Conservation (phyloP, 2,888 invertebrate genomes). For the Drosophila melanosoma region DNA sequence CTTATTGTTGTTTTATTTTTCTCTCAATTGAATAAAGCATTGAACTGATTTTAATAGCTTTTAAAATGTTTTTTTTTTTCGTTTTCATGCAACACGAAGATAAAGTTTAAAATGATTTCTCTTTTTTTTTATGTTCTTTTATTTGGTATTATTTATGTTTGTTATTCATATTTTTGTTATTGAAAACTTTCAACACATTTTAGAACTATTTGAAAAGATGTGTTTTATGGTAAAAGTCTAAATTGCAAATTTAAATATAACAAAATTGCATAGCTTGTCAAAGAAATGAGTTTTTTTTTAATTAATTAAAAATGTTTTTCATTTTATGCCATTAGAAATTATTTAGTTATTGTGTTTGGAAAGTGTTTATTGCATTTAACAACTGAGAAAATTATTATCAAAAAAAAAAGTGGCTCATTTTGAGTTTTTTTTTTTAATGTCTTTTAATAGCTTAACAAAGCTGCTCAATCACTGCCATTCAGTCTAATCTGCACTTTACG, state of each 20-base stretch:
- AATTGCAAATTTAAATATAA: slow-evolving; percentile 1
- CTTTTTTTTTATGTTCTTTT: neutral
- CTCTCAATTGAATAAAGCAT: slow-evolving; percentile 52
- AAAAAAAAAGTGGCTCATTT: neutral
- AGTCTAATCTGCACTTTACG: slow-evolving; percentile 11
- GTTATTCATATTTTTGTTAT: neutral
- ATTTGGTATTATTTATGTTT: neutral
- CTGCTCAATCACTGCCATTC: slow-evolving; percentile 16
- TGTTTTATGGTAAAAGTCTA: slow-evolving; percentile 12
- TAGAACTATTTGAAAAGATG: slow-evolving; percentile 11
- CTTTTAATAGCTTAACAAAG: slow-evolving; percentile 5
- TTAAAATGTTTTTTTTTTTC: slow-evolving; percentile 40
- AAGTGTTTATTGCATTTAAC: neutral
- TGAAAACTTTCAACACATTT: slow-evolving; percentile 15
- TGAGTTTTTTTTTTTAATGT: neutral
- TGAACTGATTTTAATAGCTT: slow-evolving; percentile 60
- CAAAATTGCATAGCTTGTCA: neutral
- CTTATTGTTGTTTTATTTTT: neutral
- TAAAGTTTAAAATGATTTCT: slow-evolving; percentile 20
- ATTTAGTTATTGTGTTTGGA: neutral
- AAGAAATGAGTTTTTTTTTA: neutral
- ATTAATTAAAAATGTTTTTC: neutral
- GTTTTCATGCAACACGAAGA: neutral
- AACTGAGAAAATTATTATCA: neutral
- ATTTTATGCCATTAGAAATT: neutral